These are phyloP conservation scores for Riptortus pedestris DNA, from an alignment of 1,140 invertebrate species.

Conservation along the genomic window DNA sequence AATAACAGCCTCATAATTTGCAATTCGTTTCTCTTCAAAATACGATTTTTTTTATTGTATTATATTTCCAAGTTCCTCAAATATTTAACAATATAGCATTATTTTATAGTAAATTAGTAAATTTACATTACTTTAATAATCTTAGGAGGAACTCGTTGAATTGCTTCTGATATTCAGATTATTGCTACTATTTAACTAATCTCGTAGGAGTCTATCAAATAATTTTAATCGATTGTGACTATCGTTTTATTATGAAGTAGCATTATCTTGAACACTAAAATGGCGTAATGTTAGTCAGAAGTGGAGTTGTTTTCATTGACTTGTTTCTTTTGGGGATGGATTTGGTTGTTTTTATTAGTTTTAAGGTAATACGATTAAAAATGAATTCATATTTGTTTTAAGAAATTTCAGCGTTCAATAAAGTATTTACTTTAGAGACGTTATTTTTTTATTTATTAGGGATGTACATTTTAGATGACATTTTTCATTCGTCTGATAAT, in stretches of 20 bases:
- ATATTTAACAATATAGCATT: too few species aligned
- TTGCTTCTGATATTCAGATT: too few species aligned
- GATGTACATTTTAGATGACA: not conserved
- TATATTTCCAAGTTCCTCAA: too few species aligned
- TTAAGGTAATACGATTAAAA: constrained; percentile 11
- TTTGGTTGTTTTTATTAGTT: constrained; percentile 4
- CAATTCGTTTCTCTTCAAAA: too few species aligned
- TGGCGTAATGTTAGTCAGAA: not conserved
- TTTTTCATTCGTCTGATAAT: not conserved
- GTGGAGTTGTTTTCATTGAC: constrained; percentile 10
- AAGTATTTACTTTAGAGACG: not conserved
- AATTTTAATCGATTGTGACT: not conserved
- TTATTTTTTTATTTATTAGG: not conserved
- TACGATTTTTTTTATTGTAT: too few species aligned
- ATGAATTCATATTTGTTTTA: not conserved
- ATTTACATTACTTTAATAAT: too few species aligned
- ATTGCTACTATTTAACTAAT: too few species aligned
- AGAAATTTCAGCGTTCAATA: not conserved
- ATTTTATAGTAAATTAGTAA: too few species aligned
- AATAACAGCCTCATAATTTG: too few species aligned
- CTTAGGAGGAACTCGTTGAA: too few species aligned
- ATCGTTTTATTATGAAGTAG: not conserved
- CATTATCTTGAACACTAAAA: constrained; percentile 4
- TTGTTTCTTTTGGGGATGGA: constrained; percentile 9
- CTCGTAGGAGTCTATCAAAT: too few species aligned